A percentile compares a stretch with the other conserved stretches of the same genome.
Evolutionary conservation across 1,140 invertebrate genomes (phyloP).

Genomic region (Drosophila melanogaster): DNA sequence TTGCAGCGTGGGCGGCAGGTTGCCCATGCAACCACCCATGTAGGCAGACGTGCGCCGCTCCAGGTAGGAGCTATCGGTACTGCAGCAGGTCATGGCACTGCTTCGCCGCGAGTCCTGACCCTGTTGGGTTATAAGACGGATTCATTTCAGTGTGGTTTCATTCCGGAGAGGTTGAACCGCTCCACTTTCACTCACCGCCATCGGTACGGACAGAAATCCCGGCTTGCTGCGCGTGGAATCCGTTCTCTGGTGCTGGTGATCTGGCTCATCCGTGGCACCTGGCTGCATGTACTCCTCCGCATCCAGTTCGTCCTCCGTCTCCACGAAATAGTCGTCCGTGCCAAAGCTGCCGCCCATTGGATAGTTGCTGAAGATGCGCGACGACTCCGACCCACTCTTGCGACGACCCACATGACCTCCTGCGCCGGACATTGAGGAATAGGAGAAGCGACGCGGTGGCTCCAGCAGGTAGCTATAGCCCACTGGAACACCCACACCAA

Average conservation of each 20-base stretch:
- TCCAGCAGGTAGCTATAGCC: conserved; percentile 89
- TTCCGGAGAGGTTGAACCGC: not conserved
- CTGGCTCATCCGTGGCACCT: conserved; percentile 34
- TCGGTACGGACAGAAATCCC: conserved; percentile 85
- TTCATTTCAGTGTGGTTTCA: not conserved
- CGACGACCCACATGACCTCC: conserved; percentile 79
- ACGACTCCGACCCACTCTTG: conserved; percentile 82
- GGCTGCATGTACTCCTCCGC: conserved; percentile 71
- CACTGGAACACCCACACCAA: conserved; percentile 81
- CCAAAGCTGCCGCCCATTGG: conserved; percentile 86
- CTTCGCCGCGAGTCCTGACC: conserved; percentile 87
- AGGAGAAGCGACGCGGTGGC: conserved; percentile 87
- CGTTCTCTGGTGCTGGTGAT: conserved; percentile 56
- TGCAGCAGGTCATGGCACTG: conserved; percentile 92
- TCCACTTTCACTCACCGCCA: conserved; percentile 53
- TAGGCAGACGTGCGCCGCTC: conserved; percentile 91
- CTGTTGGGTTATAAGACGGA: conserved; percentile 7
- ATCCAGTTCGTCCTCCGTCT: conserved; percentile 84
- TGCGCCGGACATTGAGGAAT: conserved; percentile 75
- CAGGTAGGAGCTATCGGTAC: conserved; percentile 91
- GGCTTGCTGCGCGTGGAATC: conserved; percentile 84
- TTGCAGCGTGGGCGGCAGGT: conserved; percentile 85
- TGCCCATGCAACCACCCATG: conserved; percentile 87
- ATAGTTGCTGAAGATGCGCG: conserved; percentile 85
- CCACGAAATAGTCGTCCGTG: conserved; percentile 85